Base-by-base conservation (phyloP, 1,140 invertebrate species). In the Drosophila sp. region DNA sequence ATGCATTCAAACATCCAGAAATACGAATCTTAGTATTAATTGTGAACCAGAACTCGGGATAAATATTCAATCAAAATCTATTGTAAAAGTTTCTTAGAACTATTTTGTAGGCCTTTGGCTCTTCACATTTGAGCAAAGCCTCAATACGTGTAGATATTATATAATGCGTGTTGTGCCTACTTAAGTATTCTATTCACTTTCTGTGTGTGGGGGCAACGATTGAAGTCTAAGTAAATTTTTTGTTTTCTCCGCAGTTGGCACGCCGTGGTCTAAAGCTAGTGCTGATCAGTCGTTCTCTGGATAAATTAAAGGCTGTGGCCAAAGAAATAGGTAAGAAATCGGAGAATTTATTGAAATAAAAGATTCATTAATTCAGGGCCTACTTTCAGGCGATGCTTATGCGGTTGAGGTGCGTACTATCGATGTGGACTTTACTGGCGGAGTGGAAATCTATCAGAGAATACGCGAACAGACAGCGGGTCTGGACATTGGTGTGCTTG, bases 401-500 rank as follows among this genome's bases (percentile, higher is more conserved):
- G 94, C 95, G 60, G 96, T 98, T 0, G 93, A 97, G 74, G 97
- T 96, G 0, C 96, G 96, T 91, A 93, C 96, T 2, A 95, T 99
- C 57, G 95, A 96, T 84, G 96, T 96, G 23, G 97, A 99, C 92
- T 98, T 99, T 91, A 96, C 95, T 3, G 92, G 94, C 72, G 95
- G 92, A 3, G 93, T 94, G 2, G 92, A 94, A 8, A 96, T 98
- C 41, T 99, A 97, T 90, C 93, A 95, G 0, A 94, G 94, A 63
- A 97, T 99, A 57, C 93, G 95, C 29, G 95, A 95, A 76, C 94
- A 96, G 62, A 93, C 98, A 6, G 92, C 93, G 6, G 96, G 95
- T 1, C 93, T 99, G 1, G 97, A 99, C 90, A 96, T 99, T 69
- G 98, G 97, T 1, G 95, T 98, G 17, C 93, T 99, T 7, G 95